Base-by-base conservation (phyloP, 2,113 vertebrate species). In the Hippoglossus stenolepis region DNA sequence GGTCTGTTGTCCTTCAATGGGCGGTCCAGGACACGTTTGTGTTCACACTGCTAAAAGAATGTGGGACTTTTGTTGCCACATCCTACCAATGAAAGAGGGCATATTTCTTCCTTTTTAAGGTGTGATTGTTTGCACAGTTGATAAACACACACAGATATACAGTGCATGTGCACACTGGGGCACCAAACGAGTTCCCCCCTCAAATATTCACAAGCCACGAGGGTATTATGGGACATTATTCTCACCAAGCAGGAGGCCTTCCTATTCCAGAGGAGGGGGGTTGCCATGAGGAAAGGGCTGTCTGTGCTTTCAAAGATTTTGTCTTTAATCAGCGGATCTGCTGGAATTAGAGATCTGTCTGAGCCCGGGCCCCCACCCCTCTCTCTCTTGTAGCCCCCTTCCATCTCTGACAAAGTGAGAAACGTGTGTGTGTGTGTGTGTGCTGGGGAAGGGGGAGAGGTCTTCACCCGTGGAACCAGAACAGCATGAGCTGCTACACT, bases 241-340 rank as follows among this genome's bases (percentile, higher is more conserved):
- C 59, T 83, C 74, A 66, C 68, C 54, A 67, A 45, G 66, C 66
- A 85, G 77, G 76, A 77, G 69, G 63, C 21, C 51, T 76, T 85
- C 57, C 47, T 70, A 40, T 58, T 68, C 15, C 15, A 43, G 62
- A 65, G 45, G 58, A 56, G 78, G 71, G 56, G 80, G 69, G 51
- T 45, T 43, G 69, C 38, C 66, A 65, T 40, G 23, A 82, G 77
- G 65, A 77, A 71, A 81, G 61, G 54, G 64, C 81, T 80, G 89
- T 87, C 79, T 91, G 87, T 20, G 77, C 75, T 89, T 86, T 89
- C 83, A 71, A 88, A 88, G 81, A 87, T 87, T 87, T 90, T 77
- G 53, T 70, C 75, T 92, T 90, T 81, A 90, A 90, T 87, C 85
- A 73, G 73, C 26, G 1, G 84, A 90, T 90, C 86, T 82, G 77